phyloP scores from a whole-genome alignment of 2,113 vertebrate genomes.

The Lota lota region DNA sequence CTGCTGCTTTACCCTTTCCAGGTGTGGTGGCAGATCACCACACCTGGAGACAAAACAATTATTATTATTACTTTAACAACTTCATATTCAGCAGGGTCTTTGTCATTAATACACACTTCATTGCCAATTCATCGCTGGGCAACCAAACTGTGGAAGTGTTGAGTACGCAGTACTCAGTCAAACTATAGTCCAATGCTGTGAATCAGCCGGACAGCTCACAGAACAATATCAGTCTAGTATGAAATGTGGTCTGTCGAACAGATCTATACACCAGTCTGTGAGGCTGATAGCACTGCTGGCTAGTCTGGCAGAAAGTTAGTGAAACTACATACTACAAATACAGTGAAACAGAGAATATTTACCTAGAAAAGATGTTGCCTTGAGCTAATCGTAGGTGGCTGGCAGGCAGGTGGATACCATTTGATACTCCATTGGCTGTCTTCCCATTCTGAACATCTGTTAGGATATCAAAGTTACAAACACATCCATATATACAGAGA shows the following conservation, averaged over 20 bases:
- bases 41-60: conserved; percentile 58
- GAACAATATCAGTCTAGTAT: no score
- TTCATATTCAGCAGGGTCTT: no score
- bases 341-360: conserved; percentile 17
- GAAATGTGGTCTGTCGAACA: no score
- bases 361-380: conserved; percentile 75
- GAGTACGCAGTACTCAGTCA: no score
- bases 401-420: conserved; percentile 87
- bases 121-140: no score
- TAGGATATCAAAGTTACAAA: conserved; percentile 19
- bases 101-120: no score
- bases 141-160: no score
- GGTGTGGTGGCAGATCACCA: conserved; percentile 84
- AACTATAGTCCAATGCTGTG: no score
- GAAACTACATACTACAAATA: neutral
- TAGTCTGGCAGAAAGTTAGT: neutral
- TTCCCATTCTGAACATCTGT: conserved; percentile 92
- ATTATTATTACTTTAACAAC: neutral
- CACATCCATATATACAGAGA: neutral
- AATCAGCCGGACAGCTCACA: no score
- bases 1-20: conserved; percentile 93
- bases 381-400: conserved; percentile 82
- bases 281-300: no score
- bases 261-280: no score
- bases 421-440: conserved; percentile 87